Evolutionary conservation across 2,113 vertebrate genomes (phyloP).

Genomic region (Ariopsis seemanni): DNA sequence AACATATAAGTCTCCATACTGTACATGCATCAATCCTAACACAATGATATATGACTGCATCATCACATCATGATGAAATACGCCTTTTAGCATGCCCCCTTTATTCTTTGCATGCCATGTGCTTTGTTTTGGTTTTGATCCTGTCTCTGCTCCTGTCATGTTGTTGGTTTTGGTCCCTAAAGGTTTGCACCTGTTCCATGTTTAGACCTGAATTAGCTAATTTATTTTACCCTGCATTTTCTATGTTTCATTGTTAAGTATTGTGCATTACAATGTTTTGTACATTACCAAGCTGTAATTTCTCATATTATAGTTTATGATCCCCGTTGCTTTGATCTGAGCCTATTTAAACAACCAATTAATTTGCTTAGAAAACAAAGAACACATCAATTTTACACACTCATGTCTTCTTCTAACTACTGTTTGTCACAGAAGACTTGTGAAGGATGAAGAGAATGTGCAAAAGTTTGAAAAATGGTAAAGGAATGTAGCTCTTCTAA

Average conservation of each 20-base stretch:
- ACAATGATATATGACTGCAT: not conserved
- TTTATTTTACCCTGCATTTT: not conserved
- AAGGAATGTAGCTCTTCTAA: not conserved
- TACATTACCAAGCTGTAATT: not conserved
- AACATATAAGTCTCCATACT: not conserved
- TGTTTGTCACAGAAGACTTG: not conserved
- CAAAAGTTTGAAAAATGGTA: not conserved
- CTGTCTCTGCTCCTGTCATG: not conserved
- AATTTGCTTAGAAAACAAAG: not conserved
- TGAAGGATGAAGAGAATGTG: not conserved
- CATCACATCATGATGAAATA: not conserved
- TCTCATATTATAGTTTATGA: not conserved
- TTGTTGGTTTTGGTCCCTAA: not conserved
- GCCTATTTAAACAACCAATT: not conserved
- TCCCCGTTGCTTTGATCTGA: not conserved
- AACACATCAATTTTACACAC: not conserved
- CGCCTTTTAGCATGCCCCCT: not conserved
- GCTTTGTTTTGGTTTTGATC: not conserved
- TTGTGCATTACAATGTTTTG: not conserved
- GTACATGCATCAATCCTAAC: not conserved
- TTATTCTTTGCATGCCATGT: not conserved
- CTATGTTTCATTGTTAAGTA: not conserved
- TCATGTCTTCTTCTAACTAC: not conserved
- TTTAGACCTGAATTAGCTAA: not conserved
- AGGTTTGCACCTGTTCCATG: not conserved